Conservation (phyloP, 1,140 invertebrate genomes). For the Daktulosphaira vitifoliae region DNA sequence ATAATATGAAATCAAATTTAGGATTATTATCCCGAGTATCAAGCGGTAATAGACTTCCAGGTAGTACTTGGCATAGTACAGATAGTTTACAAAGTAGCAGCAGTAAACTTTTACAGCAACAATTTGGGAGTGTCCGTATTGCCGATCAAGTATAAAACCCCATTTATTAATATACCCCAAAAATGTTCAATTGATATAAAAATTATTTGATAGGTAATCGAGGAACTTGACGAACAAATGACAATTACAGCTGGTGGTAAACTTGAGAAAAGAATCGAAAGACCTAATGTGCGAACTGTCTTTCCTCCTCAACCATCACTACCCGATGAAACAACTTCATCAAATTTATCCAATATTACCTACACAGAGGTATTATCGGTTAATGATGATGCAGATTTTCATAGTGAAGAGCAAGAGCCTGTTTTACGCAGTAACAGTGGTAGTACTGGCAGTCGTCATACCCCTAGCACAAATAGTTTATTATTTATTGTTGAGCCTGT, state of each 20-base stretch:
- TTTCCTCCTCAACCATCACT: constrained; percentile 6
- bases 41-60: constrained; percentile 2
- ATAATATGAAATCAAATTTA: background rate
- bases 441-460: background rate
- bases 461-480: constrained; percentile 3
- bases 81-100: constrained; percentile 12
- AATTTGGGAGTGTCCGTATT: constrained; percentile 52
- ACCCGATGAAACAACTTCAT: constrained; percentile 26
- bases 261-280: constrained; percentile 47
- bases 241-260: constrained; percentile 53
- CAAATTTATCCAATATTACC: constrained; percentile 34
- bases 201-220: constrained; percentile 60
- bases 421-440: background rate
- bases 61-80: constrained; percentile 5
- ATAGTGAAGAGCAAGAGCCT: background rate
- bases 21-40: constrained; percentile 54
- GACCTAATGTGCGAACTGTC: background rate
- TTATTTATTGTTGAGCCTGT: constrained; percentile 11
- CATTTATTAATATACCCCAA: no score
- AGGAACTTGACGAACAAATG: constrained; percentile 71
- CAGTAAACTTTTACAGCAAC: constrained; percentile 19
- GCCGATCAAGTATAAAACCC: constrained; percentile 52
- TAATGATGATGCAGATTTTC: constrained; percentile 34
- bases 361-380: constrained; percentile 34
- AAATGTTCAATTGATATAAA: no score